phyloP scores from a whole-genome alignment of 2,797 vertebrate genomes.

The Percopsis omiscomaycus region DNA sequence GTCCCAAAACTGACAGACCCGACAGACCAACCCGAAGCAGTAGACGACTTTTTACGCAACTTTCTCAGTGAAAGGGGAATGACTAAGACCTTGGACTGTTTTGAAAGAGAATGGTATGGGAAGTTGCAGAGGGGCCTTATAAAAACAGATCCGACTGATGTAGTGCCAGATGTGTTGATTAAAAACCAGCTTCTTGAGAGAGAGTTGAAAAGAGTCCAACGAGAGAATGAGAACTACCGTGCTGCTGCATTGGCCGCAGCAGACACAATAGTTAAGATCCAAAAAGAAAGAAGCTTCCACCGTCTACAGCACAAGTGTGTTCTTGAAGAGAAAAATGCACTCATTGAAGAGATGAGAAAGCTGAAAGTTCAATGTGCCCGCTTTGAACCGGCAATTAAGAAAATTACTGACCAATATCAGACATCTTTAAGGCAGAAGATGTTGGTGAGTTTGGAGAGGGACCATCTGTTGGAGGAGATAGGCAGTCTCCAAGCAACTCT shows the following conservation, averaged over 20 bases:
- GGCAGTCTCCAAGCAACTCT: constrained; percentile 59
- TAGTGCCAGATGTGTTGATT: constrained; percentile 78
- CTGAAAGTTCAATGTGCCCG: constrained; percentile 83
- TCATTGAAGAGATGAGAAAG: constrained; percentile 83
- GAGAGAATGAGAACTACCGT: constrained; percentile 78
- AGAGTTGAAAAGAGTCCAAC: constrained; percentile 75
- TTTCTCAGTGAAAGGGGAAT: constrained; percentile 87
- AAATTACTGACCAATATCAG: constrained; percentile 84
- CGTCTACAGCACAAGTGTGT: constrained; percentile 82
- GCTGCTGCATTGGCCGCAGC: constrained; percentile 71
- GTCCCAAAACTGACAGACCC: background rate
- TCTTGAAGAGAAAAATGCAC: constrained; percentile 83
- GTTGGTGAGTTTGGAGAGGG: constrained; percentile 79
- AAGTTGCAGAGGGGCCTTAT: constrained; percentile 76
- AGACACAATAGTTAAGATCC: constrained; percentile 75
- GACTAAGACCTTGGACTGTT: constrained; percentile 87
- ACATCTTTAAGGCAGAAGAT: constrained; percentile 79
- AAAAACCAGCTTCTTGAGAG: constrained; percentile 79
- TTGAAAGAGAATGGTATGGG: constrained; percentile 91
- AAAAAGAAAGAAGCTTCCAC: constrained; percentile 84
- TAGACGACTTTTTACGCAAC: constrained; percentile 87
- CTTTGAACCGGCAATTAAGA: constrained; percentile 78
- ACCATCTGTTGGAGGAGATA: constrained; percentile 73
- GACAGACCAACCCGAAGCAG: constrained; percentile 65
- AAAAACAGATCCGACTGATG: constrained; percentile 41